A percentile compares a stretch with the other conserved stretches of the same genome.
Conservation (phyloP, 2,797 vertebrate species). For the Smutsia temminckii region DNA sequence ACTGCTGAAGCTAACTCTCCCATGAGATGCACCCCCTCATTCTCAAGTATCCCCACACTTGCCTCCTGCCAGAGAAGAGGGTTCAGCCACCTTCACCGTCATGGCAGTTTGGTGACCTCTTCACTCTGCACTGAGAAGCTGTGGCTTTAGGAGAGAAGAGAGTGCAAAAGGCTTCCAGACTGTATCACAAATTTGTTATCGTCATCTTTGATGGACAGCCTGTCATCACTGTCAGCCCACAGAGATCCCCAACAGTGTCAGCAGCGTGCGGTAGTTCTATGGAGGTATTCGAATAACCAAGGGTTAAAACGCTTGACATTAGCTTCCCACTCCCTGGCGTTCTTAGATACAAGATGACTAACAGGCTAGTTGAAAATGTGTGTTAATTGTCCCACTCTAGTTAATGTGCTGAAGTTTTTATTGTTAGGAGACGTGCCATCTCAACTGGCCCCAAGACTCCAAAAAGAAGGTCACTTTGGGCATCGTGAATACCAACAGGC, state of each 20-base stretch:
- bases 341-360: not conserved
- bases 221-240: not conserved
- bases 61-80: not conserved
- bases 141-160: not conserved
- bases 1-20: not conserved
- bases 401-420: slow-evolving; percentile 32
- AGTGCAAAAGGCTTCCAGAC: not conserved
- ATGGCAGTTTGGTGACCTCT: not conserved
- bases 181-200: too few relatives aligned
- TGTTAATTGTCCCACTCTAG: not conserved
- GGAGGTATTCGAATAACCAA: not conserved
- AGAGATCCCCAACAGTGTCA: not conserved
- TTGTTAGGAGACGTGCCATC: not conserved
- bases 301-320: not conserved
- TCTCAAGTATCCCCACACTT: not conserved
- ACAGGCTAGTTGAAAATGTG: slow-evolving; percentile 49
- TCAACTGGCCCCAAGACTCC: slow-evolving; percentile 2
- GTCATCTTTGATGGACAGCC: not conserved
- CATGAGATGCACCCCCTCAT: not conserved
- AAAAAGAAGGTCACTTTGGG: slow-evolving; percentile 39
- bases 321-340: not conserved
- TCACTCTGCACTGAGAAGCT: not conserved
- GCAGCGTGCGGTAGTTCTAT: not conserved
- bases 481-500: not conserved
- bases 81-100: not conserved